Conservation (phyloP, 2,888 invertebrate genomes). For the Acronicta aceris region DNA sequence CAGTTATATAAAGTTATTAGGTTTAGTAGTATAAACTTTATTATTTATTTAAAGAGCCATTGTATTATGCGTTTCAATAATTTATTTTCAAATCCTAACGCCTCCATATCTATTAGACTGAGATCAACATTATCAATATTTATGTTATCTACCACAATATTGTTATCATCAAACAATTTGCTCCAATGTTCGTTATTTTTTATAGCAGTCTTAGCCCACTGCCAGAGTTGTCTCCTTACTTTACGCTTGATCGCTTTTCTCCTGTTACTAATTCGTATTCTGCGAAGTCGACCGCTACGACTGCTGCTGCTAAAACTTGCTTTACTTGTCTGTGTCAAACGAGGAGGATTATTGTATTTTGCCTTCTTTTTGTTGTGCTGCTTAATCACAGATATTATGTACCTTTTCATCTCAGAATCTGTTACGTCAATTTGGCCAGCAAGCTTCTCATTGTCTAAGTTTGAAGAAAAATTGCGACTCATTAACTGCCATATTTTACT, state of each 20-base stretch:
- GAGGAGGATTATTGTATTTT: conserved; percentile 10
- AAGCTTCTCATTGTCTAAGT: conserved; percentile 14
- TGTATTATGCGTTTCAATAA: conserved; percentile 53
- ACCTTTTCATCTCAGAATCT: conserved; percentile 21
- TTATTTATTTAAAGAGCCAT: conserved; percentile 61
- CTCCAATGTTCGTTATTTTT: conserved; percentile 55
- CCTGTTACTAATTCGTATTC: conserved; percentile 11
- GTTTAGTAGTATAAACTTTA: background rate
- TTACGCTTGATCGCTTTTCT: conserved; percentile 51
- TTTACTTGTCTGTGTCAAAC: conserved; percentile 22
- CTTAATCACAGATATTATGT: conserved; percentile 29
- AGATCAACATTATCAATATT: conserved; percentile 61
- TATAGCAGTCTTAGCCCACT: conserved; percentile 56
- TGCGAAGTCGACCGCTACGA: background rate
- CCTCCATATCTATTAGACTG: conserved; percentile 59
- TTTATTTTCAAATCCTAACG: conserved; percentile 62
- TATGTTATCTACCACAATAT: conserved; percentile 60
- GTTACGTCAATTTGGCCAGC: conserved; percentile 11
- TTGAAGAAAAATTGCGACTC: conserved; percentile 11
- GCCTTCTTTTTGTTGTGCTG: conserved; percentile 26
- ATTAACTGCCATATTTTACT: conserved; percentile 22
- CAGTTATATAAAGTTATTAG: background rate
- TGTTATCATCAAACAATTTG: conserved; percentile 53
- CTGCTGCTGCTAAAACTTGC: conserved; percentile 1
- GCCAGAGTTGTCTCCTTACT: conserved; percentile 59